Evolutionary conservation across 2,888 invertebrate species (phyloP), one percentile per base, ranked within the genome.

Genomic region (Lomographa bimaculata): DNA sequence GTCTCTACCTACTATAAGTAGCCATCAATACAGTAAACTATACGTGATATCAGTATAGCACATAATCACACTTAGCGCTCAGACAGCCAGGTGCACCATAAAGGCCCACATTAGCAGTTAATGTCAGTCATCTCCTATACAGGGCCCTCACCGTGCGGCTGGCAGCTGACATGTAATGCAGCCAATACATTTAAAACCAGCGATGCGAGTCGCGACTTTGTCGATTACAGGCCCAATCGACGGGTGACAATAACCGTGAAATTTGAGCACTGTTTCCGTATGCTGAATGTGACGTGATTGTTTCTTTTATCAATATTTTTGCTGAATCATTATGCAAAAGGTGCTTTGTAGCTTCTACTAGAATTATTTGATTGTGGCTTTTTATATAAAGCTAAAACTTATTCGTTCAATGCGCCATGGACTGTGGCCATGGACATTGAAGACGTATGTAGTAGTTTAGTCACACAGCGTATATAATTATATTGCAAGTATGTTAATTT

Each of bases 151-250:
- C 52, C 44, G 61, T 78, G 74, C 52, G 54, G 54, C 36, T 54
- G 74, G 71, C 75, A 72, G 59, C 52, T 44, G 54, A 65, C 65
- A 67, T 68, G 68, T 73, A 71, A 76, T 72, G 61, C 64, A 64
- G 64, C 64, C 66, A 71, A 65, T 71, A 73, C 76, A 75, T 79
- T 82, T 75, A 77, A 79, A 81, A 66, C 56, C 79, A 79, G 55
- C 59, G 69, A 60, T 69, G 73, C 79, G 70, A 62, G 64, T 72
- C 61, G 74, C 57, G 60, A 75, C 79, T 71, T 72, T 76, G 75
- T 76, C 75, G 74, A 79, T 76, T 77, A 76, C 74, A 73, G 69
- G 59, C 59, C 47, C 57, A 57, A 70, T 65, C 68, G 64, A 70
- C 71, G 61, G 57, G 56, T 65, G 59, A 64, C 72, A 81, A 79